Percentiles rank a stretch among this genome's conserved stretches.
These are phyloP conservation scores for Adrianichthys oophorus DNA, from an alignment of 2,797 vertebrate species.

Conservation along the genomic window DNA sequence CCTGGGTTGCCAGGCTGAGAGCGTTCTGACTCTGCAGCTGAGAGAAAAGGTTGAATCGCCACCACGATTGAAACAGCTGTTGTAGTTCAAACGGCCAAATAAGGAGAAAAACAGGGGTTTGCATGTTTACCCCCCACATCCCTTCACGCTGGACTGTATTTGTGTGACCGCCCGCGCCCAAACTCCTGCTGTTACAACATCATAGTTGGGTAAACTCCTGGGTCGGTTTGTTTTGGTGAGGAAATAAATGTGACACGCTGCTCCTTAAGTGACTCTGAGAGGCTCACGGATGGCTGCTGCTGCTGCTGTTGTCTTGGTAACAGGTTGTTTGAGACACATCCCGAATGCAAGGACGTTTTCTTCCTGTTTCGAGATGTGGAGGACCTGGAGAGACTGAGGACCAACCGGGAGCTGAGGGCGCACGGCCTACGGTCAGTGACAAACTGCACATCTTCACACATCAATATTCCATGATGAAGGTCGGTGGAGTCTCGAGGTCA, in stretches of 20 bases:
- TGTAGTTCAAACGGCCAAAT: too few species aligned
- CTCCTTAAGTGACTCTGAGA: constrained; percentile 11
- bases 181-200: constrained; percentile 10
- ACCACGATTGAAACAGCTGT: too few species aligned
- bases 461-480: neutral
- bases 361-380: constrained; percentile 83
- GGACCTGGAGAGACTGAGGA: constrained; percentile 79
- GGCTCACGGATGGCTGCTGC: constrained; percentile 33
- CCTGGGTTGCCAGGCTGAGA: too few species aligned
- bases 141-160: constrained; percentile 2
- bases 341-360: constrained; percentile 85
- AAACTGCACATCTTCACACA: neutral
- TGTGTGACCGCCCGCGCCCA: constrained; percentile 4
- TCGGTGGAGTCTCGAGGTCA: constrained; percentile 1
- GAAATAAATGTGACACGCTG: constrained; percentile 22
- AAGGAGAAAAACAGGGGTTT: constrained; percentile 6
- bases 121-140: neutral
- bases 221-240: constrained; percentile 26
- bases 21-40: too few species aligned
- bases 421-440: constrained; percentile 78
- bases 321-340: constrained; percentile 86
- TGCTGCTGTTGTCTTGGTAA: constrained; percentile 58
- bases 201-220: neutral
- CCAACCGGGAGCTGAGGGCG: constrained; percentile 78
- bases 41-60: too few species aligned